Evolutionary conservation across 2,888 invertebrate genomes (phyloP).

Genomic region (Conomelus anceps): DNA sequence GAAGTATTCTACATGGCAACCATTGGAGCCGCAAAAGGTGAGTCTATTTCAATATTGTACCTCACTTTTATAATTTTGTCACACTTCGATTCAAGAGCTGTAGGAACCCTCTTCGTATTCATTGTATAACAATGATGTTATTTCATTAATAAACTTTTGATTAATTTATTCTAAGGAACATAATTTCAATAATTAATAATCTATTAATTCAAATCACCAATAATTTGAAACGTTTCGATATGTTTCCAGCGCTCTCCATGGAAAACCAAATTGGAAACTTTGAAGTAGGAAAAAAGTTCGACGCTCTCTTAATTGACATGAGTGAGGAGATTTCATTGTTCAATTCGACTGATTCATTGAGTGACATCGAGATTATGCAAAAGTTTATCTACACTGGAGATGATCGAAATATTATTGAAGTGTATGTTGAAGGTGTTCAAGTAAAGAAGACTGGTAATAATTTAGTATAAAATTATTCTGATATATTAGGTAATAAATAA

Average conservation of each 20-base stretch:
- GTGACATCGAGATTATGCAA: constrained; percentile 57
- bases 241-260: constrained; percentile 60
- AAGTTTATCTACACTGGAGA: constrained; percentile 74
- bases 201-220: not conserved
- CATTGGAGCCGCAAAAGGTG: constrained; percentile 75
- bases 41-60: too few relatives aligned
- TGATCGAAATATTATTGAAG: constrained; percentile 69
- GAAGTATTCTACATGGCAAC: constrained; percentile 82
- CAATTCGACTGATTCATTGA: constrained; percentile 42
- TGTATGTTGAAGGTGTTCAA: constrained; percentile 62
- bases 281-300: constrained; percentile 73
- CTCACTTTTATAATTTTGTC: too few relatives aligned
- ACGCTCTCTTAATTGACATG: constrained; percentile 74
- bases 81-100: too few relatives aligned
- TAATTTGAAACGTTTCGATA: constrained; percentile 22
- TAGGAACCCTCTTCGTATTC: too few relatives aligned
- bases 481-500: not conserved
- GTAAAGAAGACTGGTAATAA: constrained; percentile 20
- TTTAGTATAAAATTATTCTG: not conserved
- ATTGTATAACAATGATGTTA: too few relatives aligned
- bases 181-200: too few relatives aligned
- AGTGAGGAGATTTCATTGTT: constrained; percentile 37
- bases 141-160: too few relatives aligned
- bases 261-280: constrained; percentile 75
- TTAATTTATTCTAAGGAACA: too few relatives aligned